These are phyloP conservation scores for Panulirus ornatus DNA, from an alignment of 1,140 invertebrate species.

Conservation along the genomic window DNA sequence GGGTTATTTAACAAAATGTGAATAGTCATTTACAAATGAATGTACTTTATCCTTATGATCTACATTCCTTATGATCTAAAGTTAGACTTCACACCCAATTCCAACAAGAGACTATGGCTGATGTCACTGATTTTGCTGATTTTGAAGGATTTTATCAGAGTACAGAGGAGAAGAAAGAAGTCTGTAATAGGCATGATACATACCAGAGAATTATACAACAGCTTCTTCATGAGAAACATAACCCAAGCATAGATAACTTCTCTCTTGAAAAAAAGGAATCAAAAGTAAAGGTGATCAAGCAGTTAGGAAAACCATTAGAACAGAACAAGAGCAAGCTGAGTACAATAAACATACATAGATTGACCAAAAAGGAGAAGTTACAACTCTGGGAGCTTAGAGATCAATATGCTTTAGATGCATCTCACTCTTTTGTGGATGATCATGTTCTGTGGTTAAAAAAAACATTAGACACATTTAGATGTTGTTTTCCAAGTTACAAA, in stretches of 20 bases:
- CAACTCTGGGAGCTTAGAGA: neutral
- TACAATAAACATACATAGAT: neutral
- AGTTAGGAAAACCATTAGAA: no score
- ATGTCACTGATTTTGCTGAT: neutral
- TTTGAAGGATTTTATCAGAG: neutral
- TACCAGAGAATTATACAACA: neutral
- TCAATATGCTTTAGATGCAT: neutral
- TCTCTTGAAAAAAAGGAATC: no score
- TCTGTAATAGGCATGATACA: neutral
- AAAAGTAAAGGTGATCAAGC: no score
- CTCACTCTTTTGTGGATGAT: neutral
- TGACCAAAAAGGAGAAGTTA: neutral
- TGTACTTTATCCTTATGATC: no score
- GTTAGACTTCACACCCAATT: no score
- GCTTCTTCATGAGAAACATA: neutral
- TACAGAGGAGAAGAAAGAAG: neutral
- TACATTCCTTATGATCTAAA: no score
- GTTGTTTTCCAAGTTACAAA: neutral
- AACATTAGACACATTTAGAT: neutral
- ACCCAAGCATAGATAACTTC: no score
- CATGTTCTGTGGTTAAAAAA: neutral
- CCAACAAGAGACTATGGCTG: neutral
- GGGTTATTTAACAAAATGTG: neutral
- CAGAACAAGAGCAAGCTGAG: neutral
- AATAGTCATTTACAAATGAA: no score